Base-by-base conservation (phyloP, 2,113 vertebrate species). In the Smithornis capensis region DNA sequence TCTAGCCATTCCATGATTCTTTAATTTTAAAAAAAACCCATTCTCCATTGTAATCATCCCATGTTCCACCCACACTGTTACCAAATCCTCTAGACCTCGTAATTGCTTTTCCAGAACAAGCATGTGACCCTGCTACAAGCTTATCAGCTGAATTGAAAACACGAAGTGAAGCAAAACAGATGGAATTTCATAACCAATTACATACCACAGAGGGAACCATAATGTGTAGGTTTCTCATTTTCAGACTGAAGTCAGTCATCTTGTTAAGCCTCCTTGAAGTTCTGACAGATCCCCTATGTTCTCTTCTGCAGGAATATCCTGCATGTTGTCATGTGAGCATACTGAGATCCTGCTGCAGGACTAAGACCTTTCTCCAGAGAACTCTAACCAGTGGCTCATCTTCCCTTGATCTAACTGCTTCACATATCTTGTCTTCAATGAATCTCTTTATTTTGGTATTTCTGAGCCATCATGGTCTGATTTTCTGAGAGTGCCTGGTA, bases 171-270 rank as follows among this genome's bases (percentile, higher is more conserved):
- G 83, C 52, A 91, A 95, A 95, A 75, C 79, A 96, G 87, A 85
- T 94, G 85, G 93, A 96, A 90, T 94, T 92, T 94, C 90, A 88
- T 71, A 94, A 93, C 93, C 78, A 90, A 94, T 87, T 96, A 86
- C 65, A 95, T 93, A 55, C 47, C 74, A 74, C 60, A 83, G 56
- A 79, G 84, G 59, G 42, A 90, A 90, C 38, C 16, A 3, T 56
- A 86, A 78, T 59, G 75, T 2, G 4, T 74, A 85, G 64, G 47
- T 76, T 83, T 73, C 71, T 94, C 55, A 59, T 90, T 90, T 91
- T 71, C 82, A 90, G 55, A 81, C 68, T 65, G 44, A 63, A 86
- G 60, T 76, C 87, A 74, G 37, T 68, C 3, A 9, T 47, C 71
- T 91, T 56, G 35, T 56, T 93, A 80, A 85, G 76, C 52, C 42